These are phyloP conservation scores for Haliclona indistincta DNA, from an alignment of 37 sponge, comb jelly and placozoan genomes.

Conservation along the genomic window DNA sequence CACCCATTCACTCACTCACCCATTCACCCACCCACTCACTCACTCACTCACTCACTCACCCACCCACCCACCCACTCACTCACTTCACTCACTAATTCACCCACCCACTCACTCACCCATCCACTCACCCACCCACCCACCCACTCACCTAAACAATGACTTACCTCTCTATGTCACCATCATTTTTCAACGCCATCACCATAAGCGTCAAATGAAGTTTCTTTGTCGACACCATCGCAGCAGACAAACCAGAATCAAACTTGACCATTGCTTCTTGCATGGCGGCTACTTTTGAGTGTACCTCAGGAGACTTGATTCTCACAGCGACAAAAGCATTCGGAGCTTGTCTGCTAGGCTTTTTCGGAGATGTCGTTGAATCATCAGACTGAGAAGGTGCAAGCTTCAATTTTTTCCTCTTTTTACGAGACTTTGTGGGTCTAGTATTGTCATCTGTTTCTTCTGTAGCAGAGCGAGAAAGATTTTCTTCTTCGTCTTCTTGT, in stretches of 20 bases:
- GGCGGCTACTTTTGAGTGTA: conserved; percentile 17
- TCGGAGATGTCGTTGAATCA: background rate
- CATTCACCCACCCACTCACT: too few relatives aligned
- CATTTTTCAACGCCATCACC: conserved; percentile 25
- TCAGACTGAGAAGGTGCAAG: background rate
- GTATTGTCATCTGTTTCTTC: background rate
- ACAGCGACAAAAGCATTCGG: conserved; percentile 70
- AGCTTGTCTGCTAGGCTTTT: background rate
- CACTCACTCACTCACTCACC: too few relatives aligned
- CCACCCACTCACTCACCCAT: too few relatives aligned
- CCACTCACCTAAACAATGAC: background rate
- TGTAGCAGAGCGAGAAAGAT: too few relatives aligned
- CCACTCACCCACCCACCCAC: too few relatives aligned
- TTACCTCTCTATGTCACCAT: conserved; percentile 31
- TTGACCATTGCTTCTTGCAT: conserved; percentile 31
- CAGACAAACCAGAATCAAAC: conserved; percentile 6
- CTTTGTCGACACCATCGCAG: conserved; percentile 28
- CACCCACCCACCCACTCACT: too few relatives aligned
- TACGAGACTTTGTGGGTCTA: background rate
- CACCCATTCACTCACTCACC: too few relatives aligned
- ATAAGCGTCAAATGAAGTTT: conserved; percentile 60
- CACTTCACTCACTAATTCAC: too few relatives aligned
- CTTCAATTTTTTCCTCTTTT: background rate
- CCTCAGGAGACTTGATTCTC: conserved; percentile 33
- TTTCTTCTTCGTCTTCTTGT: too few relatives aligned